These are phyloP conservation scores for Tachypleus tridentatus DNA, from an alignment of 1,140 invertebrate species.

Conservation along the genomic window DNA sequence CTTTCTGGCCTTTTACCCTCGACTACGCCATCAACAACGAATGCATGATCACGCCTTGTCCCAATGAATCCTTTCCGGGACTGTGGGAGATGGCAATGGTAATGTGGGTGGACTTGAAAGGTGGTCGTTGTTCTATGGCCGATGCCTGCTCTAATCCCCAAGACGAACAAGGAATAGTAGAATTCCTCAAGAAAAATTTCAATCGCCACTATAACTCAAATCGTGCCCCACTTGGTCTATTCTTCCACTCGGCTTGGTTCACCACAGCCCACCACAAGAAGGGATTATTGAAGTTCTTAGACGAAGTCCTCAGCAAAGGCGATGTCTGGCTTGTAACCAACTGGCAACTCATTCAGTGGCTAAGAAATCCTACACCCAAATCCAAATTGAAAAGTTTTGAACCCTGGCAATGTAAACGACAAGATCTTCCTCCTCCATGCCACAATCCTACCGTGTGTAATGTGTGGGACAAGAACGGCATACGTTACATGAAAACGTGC, in stretches of 20 bases:
- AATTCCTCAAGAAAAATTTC: slow-evolving; percentile 91
- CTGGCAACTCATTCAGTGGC: slow-evolving; percentile 87
- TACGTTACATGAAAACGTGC: slow-evolving; percentile 73
- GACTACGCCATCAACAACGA: slow-evolving; percentile 52
- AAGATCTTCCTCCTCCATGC: slow-evolving; percentile 76
- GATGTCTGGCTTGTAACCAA: slow-evolving; percentile 87
- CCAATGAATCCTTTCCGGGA: slow-evolving; percentile 64
- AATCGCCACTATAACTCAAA: slow-evolving; percentile 87
- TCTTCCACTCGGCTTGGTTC: slow-evolving; percentile 92
- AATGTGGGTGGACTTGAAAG: slow-evolving; percentile 92
- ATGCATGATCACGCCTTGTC: slow-evolving; percentile 63
- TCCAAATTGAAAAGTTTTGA: slow-evolving; percentile 65
- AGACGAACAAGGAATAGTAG: slow-evolving; percentile 75
- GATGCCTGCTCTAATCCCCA: slow-evolving; percentile 86
- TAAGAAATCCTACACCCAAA: slow-evolving; percentile 75
- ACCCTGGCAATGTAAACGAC: slow-evolving; percentile 61
- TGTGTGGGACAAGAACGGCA: slow-evolving; percentile 81
- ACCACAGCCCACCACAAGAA: slow-evolving; percentile 87
- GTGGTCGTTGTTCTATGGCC: slow-evolving; percentile 87
- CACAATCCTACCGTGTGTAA: slow-evolving; percentile 88
- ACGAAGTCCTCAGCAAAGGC: slow-evolving; percentile 71
- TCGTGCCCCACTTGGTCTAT: slow-evolving; percentile 81
- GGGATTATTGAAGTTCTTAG: slow-evolving; percentile 82
- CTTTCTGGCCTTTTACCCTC: slow-evolving; percentile 73
- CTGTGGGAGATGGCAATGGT: slow-evolving; percentile 64